Conservation (phyloP, 2,797 vertebrate genomes). For the Echiichthys vipera region DNA sequence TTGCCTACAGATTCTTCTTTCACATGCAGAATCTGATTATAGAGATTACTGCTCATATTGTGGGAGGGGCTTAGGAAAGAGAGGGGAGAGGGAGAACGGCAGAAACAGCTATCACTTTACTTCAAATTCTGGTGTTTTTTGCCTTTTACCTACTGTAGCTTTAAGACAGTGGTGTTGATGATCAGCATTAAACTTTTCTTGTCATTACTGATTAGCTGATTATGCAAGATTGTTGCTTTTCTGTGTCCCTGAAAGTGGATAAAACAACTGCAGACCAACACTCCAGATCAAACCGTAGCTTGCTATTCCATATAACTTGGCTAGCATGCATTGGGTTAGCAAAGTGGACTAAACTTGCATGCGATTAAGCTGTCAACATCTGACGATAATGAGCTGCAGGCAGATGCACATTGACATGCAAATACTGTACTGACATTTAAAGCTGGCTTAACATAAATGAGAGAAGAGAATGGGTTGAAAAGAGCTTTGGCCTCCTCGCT, state of each 20-base stretch:
- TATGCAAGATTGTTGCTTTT: slow-evolving; percentile 23
- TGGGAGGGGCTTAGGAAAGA: no score
- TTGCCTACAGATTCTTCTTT: no score
- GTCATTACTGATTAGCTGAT: slow-evolving; percentile 42
- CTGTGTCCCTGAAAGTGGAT: slow-evolving; percentile 20
- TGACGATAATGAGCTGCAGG: slow-evolving; percentile 81
- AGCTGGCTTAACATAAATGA: slow-evolving; percentile 80
- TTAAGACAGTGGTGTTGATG: slow-evolving; percentile 7
- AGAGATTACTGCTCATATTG: no score
- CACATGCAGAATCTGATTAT: no score
- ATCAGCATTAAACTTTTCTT: slow-evolving; percentile 21
- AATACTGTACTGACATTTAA: slow-evolving; percentile 84
- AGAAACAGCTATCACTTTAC: no score
- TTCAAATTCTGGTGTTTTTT: no score
- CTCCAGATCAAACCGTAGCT: slow-evolving; percentile 43
- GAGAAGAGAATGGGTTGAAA: slow-evolving; percentile 76
- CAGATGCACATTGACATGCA: slow-evolving; percentile 80
- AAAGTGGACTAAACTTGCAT: slow-evolving; percentile 76
- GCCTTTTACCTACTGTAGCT: no score
- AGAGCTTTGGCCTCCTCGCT: slow-evolving; percentile 52
- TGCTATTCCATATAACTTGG: slow-evolving; percentile 58
- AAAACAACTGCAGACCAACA: slow-evolving; percentile 34
- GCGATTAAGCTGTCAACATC: slow-evolving; percentile 78
- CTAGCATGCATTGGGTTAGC: slow-evolving; percentile 70
- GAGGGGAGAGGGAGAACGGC: no score